A percentile compares a stretch with the other conserved stretches of the same genome.
phyloP scores from a whole-genome alignment of 2,888 invertebrate genomes.

The Yponomeuta plumbellus region DNA sequence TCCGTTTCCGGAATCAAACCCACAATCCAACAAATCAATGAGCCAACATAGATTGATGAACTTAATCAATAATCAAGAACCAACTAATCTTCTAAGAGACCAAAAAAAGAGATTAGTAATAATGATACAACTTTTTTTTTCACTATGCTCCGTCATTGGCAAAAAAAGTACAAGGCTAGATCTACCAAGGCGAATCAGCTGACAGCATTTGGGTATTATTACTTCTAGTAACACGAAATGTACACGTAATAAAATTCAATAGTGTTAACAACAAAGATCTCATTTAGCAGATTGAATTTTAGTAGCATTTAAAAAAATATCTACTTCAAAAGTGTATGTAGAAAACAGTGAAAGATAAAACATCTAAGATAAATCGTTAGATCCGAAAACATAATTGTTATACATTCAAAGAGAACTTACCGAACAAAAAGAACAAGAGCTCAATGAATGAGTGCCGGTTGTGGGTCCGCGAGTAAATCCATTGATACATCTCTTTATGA shows the following conservation, averaged over 20 bases:
- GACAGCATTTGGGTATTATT: slow-evolving; percentile 27
- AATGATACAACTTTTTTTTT: background rate
- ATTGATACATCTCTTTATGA: slow-evolving; percentile 66
- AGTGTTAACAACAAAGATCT: too few species aligned
- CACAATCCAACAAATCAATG: background rate
- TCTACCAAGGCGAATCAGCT: slow-evolving; percentile 35
- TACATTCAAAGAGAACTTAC: slow-evolving; percentile 39
- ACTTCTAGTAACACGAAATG: too few species aligned
- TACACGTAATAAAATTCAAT: too few species aligned
- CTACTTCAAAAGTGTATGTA: too few species aligned
- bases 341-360: too few species aligned
- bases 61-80: background rate
- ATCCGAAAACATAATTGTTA: background rate
- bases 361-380: too few species aligned
- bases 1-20: background rate
- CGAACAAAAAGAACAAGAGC: slow-evolving; percentile 42
- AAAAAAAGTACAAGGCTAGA: background rate
- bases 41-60: background rate
- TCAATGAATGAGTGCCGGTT: slow-evolving; percentile 44
- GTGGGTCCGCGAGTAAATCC: slow-evolving; percentile 42
- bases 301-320: too few species aligned
- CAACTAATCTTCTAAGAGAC: background rate
- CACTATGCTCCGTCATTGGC: background rate
- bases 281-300: too few species aligned
- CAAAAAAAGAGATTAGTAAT: background rate